Evolutionary conservation across 2,888 invertebrate genomes (phyloP), one percentile per base, ranked within the genome.

Genomic region (Euproctis similis): DNA sequence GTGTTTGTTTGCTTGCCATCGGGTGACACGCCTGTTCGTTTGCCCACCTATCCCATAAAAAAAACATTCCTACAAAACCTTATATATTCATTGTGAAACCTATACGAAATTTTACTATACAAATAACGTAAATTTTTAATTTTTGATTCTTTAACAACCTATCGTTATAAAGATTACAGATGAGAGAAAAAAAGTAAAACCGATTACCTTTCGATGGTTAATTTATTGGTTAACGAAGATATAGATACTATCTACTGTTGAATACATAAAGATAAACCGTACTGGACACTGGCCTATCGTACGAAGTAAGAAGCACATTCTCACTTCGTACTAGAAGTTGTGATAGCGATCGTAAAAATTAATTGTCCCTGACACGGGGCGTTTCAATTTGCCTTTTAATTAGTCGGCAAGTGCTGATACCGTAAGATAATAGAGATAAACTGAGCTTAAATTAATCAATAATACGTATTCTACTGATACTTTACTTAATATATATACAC

Each of bases 361-460:
- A 71, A 75, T 71, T 72, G 64, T 67, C 59, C 57, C 62, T 67
- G 62, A 70, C 71, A 68, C 59, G 59, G 50, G 51, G 59, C 54
- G 57, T 63, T 71, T 75, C 69, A 70, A 74, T 76, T 73, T 68
- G 62, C 61, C 65, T 75, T 69, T 72, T 73, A 75, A 73, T 74
- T 70, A 68, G 65, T 50, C 36, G 42, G 35, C 29, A 35, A 34
- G 30, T 37, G 36, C 28, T 43, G 44, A 53, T 48, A 55, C 35
- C 47, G 44, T 53, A 40, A 40, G 48, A 58, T 48, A 49, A 36
- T 36, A 19, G 36, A 45, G 50, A 49, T 56, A 56, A 44, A 48
- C 48, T n/a, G n/a, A 33, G 37, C 45, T 50, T 48, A 52, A 34
- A 40, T 43, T 42, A 59, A 46, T 53, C 57, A 45, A 57, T 54